phyloP scores from a whole-genome alignment of 1,140 invertebrate genomes.

The Drosophila subpulchrella region DNA sequence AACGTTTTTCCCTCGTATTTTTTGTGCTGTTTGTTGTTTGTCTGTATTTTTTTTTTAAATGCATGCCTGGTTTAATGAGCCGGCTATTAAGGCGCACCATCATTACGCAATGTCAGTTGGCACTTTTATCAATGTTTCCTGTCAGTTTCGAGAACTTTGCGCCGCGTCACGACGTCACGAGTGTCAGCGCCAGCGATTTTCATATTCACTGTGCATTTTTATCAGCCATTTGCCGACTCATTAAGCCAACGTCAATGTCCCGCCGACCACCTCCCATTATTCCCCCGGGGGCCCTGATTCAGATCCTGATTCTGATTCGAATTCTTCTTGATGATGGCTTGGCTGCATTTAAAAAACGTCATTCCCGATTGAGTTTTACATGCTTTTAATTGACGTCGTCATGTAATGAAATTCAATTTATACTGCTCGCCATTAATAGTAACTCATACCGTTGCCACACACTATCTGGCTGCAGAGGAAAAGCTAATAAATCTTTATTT shows the following conservation, averaged over 20 bases:
- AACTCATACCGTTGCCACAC: slow-evolving; percentile 63
- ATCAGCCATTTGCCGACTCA: slow-evolving; percentile 83
- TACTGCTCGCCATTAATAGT: slow-evolving; percentile 74
- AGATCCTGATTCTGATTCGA: slow-evolving; percentile 1
- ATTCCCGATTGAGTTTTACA: slow-evolving; percentile 83
- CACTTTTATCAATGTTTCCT: slow-evolving; percentile 79
- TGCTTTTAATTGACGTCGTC: slow-evolving; percentile 83
- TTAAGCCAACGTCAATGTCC: slow-evolving; percentile 60
- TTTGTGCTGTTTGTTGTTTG: background rate
- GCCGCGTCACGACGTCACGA: slow-evolving; percentile 61
- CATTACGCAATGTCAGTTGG: slow-evolving; percentile 69
- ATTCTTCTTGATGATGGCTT: slow-evolving; percentile 40
- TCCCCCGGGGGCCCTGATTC: background rate
- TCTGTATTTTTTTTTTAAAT: slow-evolving; percentile 8
- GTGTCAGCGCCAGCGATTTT: slow-evolving; percentile 68
- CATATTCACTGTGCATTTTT: slow-evolving; percentile 75
- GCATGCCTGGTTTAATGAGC: slow-evolving; percentile 51
- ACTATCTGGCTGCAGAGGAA: slow-evolving; percentile 20
- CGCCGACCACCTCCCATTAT: slow-evolving; percentile 20
- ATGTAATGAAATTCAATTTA: slow-evolving; percentile 84
- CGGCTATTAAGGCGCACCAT: slow-evolving; percentile 72
- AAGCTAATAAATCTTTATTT: background rate
- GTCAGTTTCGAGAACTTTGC: slow-evolving; percentile 72
- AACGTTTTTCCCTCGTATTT: background rate
- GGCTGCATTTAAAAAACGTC: slow-evolving; percentile 79